Base-by-base conservation (phyloP, 1,140 invertebrate species). In the Rhyzopertha dominica region DNA sequence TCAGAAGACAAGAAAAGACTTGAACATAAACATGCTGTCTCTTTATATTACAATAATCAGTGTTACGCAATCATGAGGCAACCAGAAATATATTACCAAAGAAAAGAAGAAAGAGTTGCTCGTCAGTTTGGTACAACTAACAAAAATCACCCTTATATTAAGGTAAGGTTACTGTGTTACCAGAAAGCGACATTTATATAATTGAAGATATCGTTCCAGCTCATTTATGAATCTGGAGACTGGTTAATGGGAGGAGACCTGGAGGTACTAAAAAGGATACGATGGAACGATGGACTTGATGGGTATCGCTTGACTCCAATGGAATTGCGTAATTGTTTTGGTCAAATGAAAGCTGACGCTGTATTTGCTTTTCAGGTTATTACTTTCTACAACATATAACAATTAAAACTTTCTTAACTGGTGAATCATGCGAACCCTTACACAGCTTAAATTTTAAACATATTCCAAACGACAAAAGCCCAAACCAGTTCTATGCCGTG, bases 221-320 rank as follows among this genome's bases (percentile, higher is more conserved):
- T n/a, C n/a, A n/a, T 99, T 39, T 73, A 84, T 49, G 89, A 95
- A 49, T 85, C 87, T 42, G 95, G 95, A 0, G 91, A 99, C 58
- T 99, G 94, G 90, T 69, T 98, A 25, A 82, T 92, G 3, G 96
- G 97, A 14, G 96, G 96, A 5, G 88, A 94, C 44, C 61, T 98
- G 10, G 86, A 95, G 65, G 94, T 96, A 2, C 74, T 99, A n/a
- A 85, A 95, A 54, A 76, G 87, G 30, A 88, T 99, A 18, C 73
- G 67, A 30, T 99, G 94, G 93, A 79, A 93, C 56, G 97, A 99
- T 72, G 95, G 95, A 0, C 73, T 99, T 1, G 97, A 99, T 70
- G 68, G 90, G 34, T 98, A 95, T 67, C 75, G 97, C n/a, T 74
- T 96, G 3, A 98, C 95, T 1, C 97, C 96, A 1, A 90, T 89